These are phyloP conservation scores for Pogonomyrmex barbatus DNA, from an alignment of 1,140 invertebrate genomes.

Conservation along the genomic window DNA sequence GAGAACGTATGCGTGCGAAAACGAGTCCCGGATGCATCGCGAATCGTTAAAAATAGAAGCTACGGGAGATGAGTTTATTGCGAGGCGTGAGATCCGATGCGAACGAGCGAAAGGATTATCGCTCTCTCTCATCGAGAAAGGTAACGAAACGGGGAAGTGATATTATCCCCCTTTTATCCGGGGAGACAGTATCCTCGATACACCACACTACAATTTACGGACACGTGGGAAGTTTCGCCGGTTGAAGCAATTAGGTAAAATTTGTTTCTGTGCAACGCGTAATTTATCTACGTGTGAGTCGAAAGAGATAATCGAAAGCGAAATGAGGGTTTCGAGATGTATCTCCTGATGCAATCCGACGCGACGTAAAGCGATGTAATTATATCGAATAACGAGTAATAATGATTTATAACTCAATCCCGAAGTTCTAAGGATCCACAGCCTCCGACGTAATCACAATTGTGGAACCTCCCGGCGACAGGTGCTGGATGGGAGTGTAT, in stretches of 20 bases:
- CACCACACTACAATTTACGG: too few species aligned
- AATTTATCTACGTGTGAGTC: neutral
- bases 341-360: neutral
- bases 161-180: neutral
- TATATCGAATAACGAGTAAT: slow-evolving; percentile 54
- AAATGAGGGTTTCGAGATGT: neutral
- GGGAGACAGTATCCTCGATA: neutral
- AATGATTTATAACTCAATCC: slow-evolving; percentile 51
- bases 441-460: slow-evolving; percentile 41
- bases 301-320: neutral
- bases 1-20: slow-evolving; percentile 53
- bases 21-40: slow-evolving; percentile 20
- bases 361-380: slow-evolving; percentile 24
- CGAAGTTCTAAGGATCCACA: slow-evolving; percentile 17
- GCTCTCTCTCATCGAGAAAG: neutral
- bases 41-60: neutral
- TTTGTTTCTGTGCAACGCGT: neutral
- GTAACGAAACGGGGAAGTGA: slow-evolving; percentile 19
- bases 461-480: slow-evolving; percentile 61
- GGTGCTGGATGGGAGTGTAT: slow-evolving; percentile 70
- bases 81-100: neutral
- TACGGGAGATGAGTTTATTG: slow-evolving; percentile 24
- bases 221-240: neutral
- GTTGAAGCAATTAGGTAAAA: neutral
- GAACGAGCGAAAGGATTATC: slow-evolving; percentile 1